Conservation (phyloP, 2,888 invertebrate genomes). For the Melolontha melolontha region DNA sequence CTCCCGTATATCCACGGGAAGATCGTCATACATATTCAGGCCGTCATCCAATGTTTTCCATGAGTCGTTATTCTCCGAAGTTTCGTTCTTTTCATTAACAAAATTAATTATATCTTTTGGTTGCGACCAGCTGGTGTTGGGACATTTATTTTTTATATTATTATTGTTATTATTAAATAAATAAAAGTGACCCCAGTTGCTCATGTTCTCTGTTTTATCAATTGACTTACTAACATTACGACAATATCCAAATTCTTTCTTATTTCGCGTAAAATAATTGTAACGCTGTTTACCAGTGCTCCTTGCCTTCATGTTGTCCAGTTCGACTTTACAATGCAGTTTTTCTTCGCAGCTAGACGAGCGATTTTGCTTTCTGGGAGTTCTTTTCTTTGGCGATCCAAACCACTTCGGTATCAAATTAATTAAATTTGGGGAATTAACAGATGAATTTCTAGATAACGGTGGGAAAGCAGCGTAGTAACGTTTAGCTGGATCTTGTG, state of each 20-base stretch:
- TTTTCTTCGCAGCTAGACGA: slow-evolving; percentile 53
- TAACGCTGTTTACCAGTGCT: slow-evolving; percentile 49
- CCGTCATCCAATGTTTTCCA: slow-evolving; percentile 50
- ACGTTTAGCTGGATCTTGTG: slow-evolving; percentile 77
- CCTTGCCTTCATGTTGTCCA: slow-evolving; percentile 52
- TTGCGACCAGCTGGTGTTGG: slow-evolving; percentile 35
- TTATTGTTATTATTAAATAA: slow-evolving; percentile 61
- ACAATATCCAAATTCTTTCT: slow-evolving; percentile 52
- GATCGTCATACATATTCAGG: slow-evolving; percentile 70
- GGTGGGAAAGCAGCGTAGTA: slow-evolving; percentile 82
- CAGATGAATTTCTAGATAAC: slow-evolving; percentile 42
- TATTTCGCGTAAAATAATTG: slow-evolving; percentile 50
- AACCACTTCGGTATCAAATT: slow-evolving; percentile 60
- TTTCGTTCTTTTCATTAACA: slow-evolving; percentile 30
- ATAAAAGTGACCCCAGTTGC: slow-evolving; percentile 69
- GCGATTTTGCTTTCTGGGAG: slow-evolving; percentile 48
- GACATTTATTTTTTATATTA: slow-evolving; percentile 40
- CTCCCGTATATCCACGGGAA: slow-evolving; percentile 73
- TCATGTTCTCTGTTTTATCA: slow-evolving; percentile 67
- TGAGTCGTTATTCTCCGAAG: slow-evolving; percentile 45
- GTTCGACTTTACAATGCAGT: slow-evolving; percentile 51
- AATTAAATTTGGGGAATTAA: slow-evolving; percentile 52
- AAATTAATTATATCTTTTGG: slow-evolving; percentile 31
- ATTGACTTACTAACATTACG: slow-evolving; percentile 60
- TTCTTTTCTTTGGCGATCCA: slow-evolving; percentile 56